Conservation (phyloP, 92 coral and sea anemone genomes). For the Siderastrea siderea region DNA sequence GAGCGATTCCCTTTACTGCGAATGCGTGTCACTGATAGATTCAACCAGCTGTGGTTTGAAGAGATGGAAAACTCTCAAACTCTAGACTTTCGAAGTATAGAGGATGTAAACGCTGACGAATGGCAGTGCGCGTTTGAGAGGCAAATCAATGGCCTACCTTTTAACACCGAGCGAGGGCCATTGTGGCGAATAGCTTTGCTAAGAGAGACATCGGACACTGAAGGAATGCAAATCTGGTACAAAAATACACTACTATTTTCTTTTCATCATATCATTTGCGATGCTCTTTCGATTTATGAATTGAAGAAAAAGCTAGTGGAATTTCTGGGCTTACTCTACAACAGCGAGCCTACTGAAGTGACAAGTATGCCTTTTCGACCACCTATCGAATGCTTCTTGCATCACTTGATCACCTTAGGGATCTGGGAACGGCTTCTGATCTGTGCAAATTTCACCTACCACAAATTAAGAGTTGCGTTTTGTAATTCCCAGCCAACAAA, state of each 20-base stretch:
- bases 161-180: constrained; percentile 30
- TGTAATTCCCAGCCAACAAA: constrained; percentile 14
- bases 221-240: neutral
- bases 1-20: constrained; percentile 55
- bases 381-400: neutral
- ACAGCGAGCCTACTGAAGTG: constrained; percentile 20
- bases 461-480: neutral
- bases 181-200: constrained; percentile 48
- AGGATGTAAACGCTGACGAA: neutral
- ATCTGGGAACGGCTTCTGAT: neutral
- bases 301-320: neutral
- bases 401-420: neutral
- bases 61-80: constrained; percentile 29
- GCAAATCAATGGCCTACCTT: constrained; percentile 25
- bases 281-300: neutral
- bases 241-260: constrained; percentile 25
- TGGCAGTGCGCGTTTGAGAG: constrained; percentile 30
- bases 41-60: constrained; percentile 17
- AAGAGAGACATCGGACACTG: constrained; percentile 1
- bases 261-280: constrained; percentile 2
- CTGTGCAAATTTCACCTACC: too few species aligned
- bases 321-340: neutral
- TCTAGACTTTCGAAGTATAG: constrained; percentile 1
- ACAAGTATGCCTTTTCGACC: constrained; percentile 14
- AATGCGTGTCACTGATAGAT: constrained; percentile 22